Base-by-base conservation (phyloP, 2,113 vertebrate genomes). In the Cynopterus brachyotis region DNA sequence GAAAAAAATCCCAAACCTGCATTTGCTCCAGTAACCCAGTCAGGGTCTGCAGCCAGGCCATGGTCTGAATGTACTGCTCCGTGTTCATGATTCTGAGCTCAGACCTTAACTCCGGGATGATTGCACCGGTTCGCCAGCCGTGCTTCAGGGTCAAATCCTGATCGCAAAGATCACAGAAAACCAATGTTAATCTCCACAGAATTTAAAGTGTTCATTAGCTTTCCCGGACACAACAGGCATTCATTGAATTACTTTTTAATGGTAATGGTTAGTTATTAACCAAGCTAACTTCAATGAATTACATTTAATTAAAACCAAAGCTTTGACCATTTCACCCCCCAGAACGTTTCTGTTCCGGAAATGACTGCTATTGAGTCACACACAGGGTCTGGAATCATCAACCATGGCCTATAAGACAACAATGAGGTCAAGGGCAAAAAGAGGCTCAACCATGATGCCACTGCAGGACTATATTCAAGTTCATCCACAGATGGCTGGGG, bases 81-180 rank as follows among this genome's bases (percentile, higher is more conserved):
- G 99, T 99, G 98, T 99, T 99, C 99, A 99, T 99, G 96, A 99
- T 99, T 97, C 98, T 99, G 97, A 99, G 99, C 98, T 99, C 99
- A 0, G 99, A 99, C 69, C 99, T 98, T 47, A 99, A 97, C 98
- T 99, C 99, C 0, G 99, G 99, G 97, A 99, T 99, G 97, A 99
- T 99, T 0, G 99, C 99, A 0, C 99, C 99, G 0, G 99, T 99
- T 93, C 99, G 99, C 99, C 99, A 99, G 96, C 99, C 99, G 0
- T 99, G 99, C 98, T 99, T 99, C 97, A 99, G 98, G 6, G 99
- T 99, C 98, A 99, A 97, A 98, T 99, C 99, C 99, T 99, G 95
- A 83, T 85, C 26, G 57, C 66, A 91, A 72, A 80, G 57, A 95
- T 96, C 96, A 92, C 62, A 96, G 86, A 91, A 91, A 28, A 69